Conservation (phyloP, 1,140 invertebrate genomes). For the Zaprionus kolodkinae region DNA sequence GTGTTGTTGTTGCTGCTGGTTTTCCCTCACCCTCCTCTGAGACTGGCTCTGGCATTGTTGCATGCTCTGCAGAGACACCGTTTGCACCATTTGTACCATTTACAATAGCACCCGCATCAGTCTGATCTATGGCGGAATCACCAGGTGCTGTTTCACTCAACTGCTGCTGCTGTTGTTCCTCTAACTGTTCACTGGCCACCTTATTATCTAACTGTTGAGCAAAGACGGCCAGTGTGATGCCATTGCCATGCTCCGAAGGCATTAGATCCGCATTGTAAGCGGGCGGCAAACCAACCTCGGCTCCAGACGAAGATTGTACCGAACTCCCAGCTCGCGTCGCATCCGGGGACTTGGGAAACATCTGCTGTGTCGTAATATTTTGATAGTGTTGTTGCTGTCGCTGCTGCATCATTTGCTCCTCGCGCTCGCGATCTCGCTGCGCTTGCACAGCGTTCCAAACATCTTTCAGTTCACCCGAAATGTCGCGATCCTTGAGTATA, state of each 20-base stretch:
- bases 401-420: conserved; percentile 84
- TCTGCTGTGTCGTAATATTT: conserved; percentile 81
- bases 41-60: conserved; percentile 9
- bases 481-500: conserved; percentile 88
- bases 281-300: conserved; percentile 51
- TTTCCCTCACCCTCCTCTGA: conserved; percentile 44
- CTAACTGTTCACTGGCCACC: conserved; percentile 63
- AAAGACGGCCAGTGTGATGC: conserved; percentile 68
- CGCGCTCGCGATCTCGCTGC: conserved; percentile 86
- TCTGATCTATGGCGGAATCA: conserved; percentile 58
- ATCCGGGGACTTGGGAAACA: conserved; percentile 79
- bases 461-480: conserved; percentile 89
- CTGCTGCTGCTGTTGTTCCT: conserved; percentile 39
- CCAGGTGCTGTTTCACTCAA: conserved; percentile 22
- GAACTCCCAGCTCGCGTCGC: conserved; percentile 59
- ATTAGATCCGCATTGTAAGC: conserved; percentile 62
- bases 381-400: conserved; percentile 79
- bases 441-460: conserved; percentile 89
- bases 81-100: conserved; percentile 39
- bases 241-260: conserved; percentile 55
- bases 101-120: conserved; percentile 49
- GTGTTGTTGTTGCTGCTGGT: background rate
- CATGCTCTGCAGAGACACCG: conserved; percentile 24
- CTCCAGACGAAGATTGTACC: conserved; percentile 30
- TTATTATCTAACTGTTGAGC: conserved; percentile 77